Evolutionary conservation across 1,140 invertebrate genomes (phyloP), one percentile per base, ranked within the genome.

Genomic region (Drosophila dunni): DNA sequence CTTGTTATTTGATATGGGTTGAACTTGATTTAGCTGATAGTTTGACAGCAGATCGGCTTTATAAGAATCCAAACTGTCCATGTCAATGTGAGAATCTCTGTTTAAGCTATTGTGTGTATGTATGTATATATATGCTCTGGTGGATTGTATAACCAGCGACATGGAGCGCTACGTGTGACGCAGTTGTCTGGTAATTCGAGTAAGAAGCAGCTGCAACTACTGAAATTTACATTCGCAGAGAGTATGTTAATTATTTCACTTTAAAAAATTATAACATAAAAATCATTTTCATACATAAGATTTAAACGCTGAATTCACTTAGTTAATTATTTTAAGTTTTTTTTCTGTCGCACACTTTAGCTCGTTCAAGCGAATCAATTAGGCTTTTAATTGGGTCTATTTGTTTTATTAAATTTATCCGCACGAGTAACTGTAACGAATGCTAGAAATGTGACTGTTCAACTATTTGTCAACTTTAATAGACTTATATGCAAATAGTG

Each of bases 1-100:
- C 75, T 67, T 84, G 84, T 84, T 84, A 88, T 88, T 84, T 81
- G 85, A 89, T 88, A 89, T 90, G 84, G 85, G 58, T 81, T 90
- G 84, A 89, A 85, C 84, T 89, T 89, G 84, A 89, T 90, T 89
- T 85, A 90, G 75, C 81, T 29, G 24, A 29, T 29, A 29, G 85
- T 89, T 89, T 89, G 85, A 89, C 84, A 89, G 84, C 85, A 78
- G 73, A 73, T 89, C 69, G 36, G 81, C 75, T 83, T 88, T 84
- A 71, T 82, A 83, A 88, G 84, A 86, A 70, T 38, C 73, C 46
- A 69, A 63, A 71, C 48, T 64, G 54, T 33, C 61, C 45, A 64
- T 70, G 53, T 72, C 60, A 38, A 64, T 64, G 53, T 58, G 20
- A 17, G 29, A 15, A 7, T 46, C n/a, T 44, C 17, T 58, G 9